Conservation (phyloP, 2,113 vertebrate species). For the Sula dactylatra region DNA sequence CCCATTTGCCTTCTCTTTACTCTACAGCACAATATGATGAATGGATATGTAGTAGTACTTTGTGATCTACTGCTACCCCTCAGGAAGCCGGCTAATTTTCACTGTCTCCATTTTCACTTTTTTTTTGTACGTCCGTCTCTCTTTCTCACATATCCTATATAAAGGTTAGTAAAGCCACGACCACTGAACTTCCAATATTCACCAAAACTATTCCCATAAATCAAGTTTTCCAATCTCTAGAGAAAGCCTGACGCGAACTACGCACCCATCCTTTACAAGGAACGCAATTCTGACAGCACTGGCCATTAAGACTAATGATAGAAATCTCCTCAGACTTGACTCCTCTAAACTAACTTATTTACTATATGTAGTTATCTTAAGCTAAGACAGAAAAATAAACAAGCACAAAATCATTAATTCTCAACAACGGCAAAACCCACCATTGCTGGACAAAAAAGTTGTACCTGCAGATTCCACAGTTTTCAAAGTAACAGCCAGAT, state of each 20-base stretch:
- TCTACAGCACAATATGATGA: background rate
- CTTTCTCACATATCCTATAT: background rate
- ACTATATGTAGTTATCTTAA: background rate
- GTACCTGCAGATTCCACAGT: background rate
- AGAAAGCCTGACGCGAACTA: background rate
- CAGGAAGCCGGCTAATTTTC: background rate
- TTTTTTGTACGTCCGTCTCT: background rate
- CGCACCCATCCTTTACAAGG: background rate
- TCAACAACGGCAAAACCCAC: background rate
- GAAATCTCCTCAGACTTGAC: too few relatives aligned
- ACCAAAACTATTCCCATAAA: background rate
- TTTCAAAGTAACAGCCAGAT: background rate
- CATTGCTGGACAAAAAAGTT: background rate
- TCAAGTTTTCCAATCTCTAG: background rate
- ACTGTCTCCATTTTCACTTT: background rate
- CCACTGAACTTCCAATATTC: background rate
- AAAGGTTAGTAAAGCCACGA: background rate
- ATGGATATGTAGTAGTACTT: rapidly evolving
- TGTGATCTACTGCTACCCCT: background rate
- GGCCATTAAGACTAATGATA: background rate
- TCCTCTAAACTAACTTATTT: background rate
- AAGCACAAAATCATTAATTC: background rate
- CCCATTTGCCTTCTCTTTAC: background rate
- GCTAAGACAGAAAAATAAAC: background rate
- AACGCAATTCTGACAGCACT: background rate